A percentile compares a stretch with the other conserved stretches of the same genome.
Evolutionary conservation across 1,140 invertebrate species (phyloP).

Genomic region (Pseudoatta argentina): DNA sequence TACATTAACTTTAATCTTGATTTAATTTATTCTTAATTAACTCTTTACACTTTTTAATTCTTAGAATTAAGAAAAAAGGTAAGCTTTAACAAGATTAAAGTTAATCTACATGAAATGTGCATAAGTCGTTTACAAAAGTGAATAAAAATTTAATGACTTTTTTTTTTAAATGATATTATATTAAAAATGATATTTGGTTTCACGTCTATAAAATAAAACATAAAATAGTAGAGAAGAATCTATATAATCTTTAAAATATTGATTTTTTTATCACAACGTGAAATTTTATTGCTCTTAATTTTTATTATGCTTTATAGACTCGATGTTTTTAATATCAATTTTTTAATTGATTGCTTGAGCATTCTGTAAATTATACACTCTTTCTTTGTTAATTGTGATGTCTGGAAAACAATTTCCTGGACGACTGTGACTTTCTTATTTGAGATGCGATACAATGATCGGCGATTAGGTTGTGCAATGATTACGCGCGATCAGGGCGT

Average conservation of each 20-base stretch:
- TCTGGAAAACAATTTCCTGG: background rate
- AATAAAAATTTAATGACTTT: background rate
- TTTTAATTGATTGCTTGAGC: background rate
- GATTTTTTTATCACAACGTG: background rate
- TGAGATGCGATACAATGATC: conserved; percentile 9
- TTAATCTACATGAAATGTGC: too few species aligned
- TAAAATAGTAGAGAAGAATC: background rate
- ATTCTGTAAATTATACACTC: background rate
- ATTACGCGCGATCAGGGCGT: conserved; percentile 50
- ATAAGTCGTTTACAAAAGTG: background rate
- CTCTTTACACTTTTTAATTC: too few species aligned
- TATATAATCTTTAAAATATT: background rate
- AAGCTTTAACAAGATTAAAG: too few species aligned
- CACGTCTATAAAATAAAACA: background rate
- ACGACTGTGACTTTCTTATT: conserved; percentile 4
- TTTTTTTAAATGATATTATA: background rate
- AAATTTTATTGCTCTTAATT: background rate
- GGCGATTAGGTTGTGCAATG: conserved; percentile 52
- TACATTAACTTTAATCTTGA: too few species aligned
- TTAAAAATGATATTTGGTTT: background rate
- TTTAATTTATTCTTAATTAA: too few species aligned
- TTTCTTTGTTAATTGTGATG: conserved; percentile 16
- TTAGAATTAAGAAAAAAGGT: too few species aligned
- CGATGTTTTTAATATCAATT: background rate
- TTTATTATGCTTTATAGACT: background rate